These are phyloP conservation scores for Venturia canescens DNA, from an alignment of 1,140 invertebrate genomes.

Conservation along the genomic window DNA sequence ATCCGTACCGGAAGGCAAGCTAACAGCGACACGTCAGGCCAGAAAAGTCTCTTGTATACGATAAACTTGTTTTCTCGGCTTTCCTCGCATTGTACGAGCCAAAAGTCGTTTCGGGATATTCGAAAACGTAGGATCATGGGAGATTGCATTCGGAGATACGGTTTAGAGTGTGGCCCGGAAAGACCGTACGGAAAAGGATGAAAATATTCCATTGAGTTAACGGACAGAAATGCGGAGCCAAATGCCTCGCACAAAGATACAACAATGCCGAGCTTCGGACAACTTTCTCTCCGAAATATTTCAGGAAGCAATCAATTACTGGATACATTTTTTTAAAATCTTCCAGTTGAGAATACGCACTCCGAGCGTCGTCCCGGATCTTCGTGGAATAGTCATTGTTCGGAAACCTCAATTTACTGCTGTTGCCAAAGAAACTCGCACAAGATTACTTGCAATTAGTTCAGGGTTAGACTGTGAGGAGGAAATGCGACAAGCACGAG, in stretches of 20 bases:
- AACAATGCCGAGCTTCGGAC: constrained; percentile 5
- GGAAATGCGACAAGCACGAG: constrained; percentile 19
- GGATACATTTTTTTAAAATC: background rate
- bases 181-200: constrained; percentile 15
- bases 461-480: background rate
- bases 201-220: constrained; percentile 19
- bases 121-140: constrained; percentile 2
- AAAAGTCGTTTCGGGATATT: constrained; percentile 20
- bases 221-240: constrained; percentile 8
- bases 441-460: no score
- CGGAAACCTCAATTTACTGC: no score
- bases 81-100: constrained; percentile 7
- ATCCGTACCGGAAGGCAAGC: constrained; percentile 8
- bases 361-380: background rate
- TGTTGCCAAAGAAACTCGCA: no score
- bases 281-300: constrained; percentile 3
- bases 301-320: background rate
- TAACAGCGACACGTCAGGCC: constrained; percentile 16
- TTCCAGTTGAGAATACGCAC: background rate
- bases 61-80: background rate
- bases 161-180: background rate
- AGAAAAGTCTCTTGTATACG: constrained; percentile 21
- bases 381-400: no score
- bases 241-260: constrained; percentile 18
- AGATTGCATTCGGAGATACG: background rate